Evolutionary conservation across 1,140 invertebrate species (phyloP), one percentile per base, ranked within the genome.

Genomic region (Druon quercuslanigerum): DNA sequence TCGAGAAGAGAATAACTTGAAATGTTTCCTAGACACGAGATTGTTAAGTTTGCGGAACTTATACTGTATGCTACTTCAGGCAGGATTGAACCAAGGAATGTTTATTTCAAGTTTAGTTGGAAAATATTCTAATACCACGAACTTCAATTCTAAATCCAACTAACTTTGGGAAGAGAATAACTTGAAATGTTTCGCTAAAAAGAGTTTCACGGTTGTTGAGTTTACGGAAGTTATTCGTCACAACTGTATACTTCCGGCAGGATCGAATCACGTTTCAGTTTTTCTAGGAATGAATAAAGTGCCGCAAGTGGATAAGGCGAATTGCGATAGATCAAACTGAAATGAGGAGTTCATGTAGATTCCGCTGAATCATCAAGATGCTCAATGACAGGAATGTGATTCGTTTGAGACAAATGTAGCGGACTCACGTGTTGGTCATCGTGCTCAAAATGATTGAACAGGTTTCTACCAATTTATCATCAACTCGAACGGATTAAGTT

Each of bases 171-270:
- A 57, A 25, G 2, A 57, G 56, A 8, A 57, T 20, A 57, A 20
- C 9, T 25, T 25, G 3, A 20, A 57, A 57, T 60, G 13, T 60
- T 60, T 60, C 25, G 57, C 20, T 13, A 13, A 60, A 5, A 14
- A 4, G 20, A 33, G 40, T 60, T 60, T 60, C 20, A 60, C 19
- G 57, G 20, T 33, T 25, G 57, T 60, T 40, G 13, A 60, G 11
- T 56, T 17, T 60, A 60, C 20, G 57, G 57, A 60, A 60, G 25
- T 60, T 60, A 60, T 40, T 60, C 57, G 57, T 60, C 57, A 60
- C 25, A 25, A 33, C 20, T 14, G 57, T 60, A 14, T 20, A 11
- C 25, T 60, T 60, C 57, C 12, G 25, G 25, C 20, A 33, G 13
- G 25, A 60, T 60, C 57, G 14, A 60, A 25, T 40, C 57, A 60